Conservation (phyloP, 1,140 invertebrate species). For the Philaenus spumarius region DNA sequence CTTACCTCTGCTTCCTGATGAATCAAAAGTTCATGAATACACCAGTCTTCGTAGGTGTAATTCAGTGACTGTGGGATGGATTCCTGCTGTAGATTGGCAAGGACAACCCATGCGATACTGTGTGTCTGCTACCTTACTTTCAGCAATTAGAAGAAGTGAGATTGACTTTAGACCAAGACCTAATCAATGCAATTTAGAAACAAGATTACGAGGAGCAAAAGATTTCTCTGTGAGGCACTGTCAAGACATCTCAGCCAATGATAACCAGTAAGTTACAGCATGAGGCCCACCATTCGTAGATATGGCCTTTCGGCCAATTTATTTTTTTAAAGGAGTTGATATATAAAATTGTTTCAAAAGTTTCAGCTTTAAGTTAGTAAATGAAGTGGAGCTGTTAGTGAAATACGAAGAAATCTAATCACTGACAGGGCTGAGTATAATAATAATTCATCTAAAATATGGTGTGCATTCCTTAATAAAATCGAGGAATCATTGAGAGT, state of each 20-base stretch:
- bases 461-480: too few species aligned
- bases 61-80: slow-evolving; percentile 42
- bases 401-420: too few species aligned
- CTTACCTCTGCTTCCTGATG: slow-evolving; percentile 39
- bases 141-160: background rate
- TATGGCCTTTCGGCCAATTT: too few species aligned
- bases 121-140: slow-evolving; percentile 11
- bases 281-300: too few species aligned
- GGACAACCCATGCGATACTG: slow-evolving; percentile 10
- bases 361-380: too few species aligned
- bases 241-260: slow-evolving; percentile 32
- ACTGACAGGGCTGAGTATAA: too few species aligned
- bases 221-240: slow-evolving; percentile 38
- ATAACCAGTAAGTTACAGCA: slow-evolving; percentile 26
- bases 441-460: too few species aligned
- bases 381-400: too few species aligned
- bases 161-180: slow-evolving; percentile 12
- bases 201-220: slow-evolving; percentile 34
- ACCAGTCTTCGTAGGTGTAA: slow-evolving; percentile 36
- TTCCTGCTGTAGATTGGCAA: slow-evolving; percentile 27
- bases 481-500: too few species aligned
- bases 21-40: slow-evolving; percentile 36
- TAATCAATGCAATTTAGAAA: slow-evolving; percentile 43
- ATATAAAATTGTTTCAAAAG: too few species aligned
- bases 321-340: too few species aligned